Evolutionary conservation across 2,888 invertebrate genomes (phyloP), one percentile per base, ranked within the genome.

Genomic region (Apotomis betuletana): DNA sequence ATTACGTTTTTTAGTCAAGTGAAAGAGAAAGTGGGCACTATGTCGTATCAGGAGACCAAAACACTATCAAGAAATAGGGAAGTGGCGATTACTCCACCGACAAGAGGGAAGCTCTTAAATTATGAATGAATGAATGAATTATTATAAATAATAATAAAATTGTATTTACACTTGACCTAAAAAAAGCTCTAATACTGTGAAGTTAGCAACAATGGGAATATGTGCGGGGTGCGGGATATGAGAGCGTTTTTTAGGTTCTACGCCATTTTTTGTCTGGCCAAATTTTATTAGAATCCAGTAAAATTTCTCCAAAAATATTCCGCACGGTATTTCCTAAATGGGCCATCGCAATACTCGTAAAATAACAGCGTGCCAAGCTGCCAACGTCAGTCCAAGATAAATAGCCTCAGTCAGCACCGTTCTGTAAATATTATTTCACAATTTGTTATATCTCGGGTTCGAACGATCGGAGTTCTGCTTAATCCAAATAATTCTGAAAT

Each of bases 311-410:
- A 54, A 71, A 51, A 61, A 71, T 46, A 61, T 61, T 61, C 60
- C n/a, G 44, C 65, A 27, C 5, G 38, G 49, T 60, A 61, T 61
- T 61, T 57, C 51, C 61, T 51, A 71, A 71, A 71, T 71, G 13
- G 55, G 61, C 61, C 71, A 71, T 71, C 51, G 67, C 57, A 67
- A 67, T 67, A 69, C 60, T 67, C 61, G 67, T 58, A 67, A 67
- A 67, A 60, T 67, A 64, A 64, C 57, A 67, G 46, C 69, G 67
- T 67, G 57, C 57, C 67, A 67, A 67, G 61, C 67, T 62, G 55
- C 61, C 57, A 58, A 51, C 61, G 46, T 54, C 70, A 62, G 51
- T 67, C n/a, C 55, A 65, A 65, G 67, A 71, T 67, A 67, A 71
- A 67, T 62, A 52, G 49, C 49, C 49, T 61, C 57, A 71, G 71